Evolutionary conservation across 2,797 vertebrate species (phyloP).

Genomic region (Vespertilio murinus): DNA sequence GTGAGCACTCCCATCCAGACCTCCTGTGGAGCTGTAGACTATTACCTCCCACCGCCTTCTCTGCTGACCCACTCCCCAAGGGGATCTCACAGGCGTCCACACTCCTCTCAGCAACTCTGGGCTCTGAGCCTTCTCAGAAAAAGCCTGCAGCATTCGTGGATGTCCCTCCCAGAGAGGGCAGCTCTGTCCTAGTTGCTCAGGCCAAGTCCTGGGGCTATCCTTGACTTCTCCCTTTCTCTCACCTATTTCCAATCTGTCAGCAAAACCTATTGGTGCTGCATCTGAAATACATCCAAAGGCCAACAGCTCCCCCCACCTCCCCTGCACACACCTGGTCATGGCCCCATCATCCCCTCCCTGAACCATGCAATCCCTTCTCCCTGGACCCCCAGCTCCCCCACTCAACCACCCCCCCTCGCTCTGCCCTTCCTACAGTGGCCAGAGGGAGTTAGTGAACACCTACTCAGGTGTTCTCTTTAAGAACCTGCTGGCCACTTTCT

Average conservation of each 20-base stretch:
- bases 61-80: neutral
- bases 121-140: neutral
- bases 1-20: neutral
- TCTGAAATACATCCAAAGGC: neutral
- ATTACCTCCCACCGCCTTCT: neutral
- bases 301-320: neutral
- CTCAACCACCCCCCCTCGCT: too few species aligned
- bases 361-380: neutral
- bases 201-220: neutral
- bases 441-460: neutral
- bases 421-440: neutral
- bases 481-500: neutral
- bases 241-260: constrained; percentile 52
- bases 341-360: neutral
- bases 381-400: neutral
- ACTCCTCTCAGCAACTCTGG: neutral
- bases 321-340: neutral
- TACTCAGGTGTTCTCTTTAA: neutral
- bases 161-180: neutral
- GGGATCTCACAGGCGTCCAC: neutral
- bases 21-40: neutral
- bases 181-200: neutral
- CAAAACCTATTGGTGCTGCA: neutral
- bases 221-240: constrained; percentile 8
- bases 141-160: neutral